Percentiles rank a stretch among this genome's conserved stretches.
phyloP scores from a whole-genome alignment of 2,797 vertebrate genomes.

The Lepidocolaptes lacrymiger region DNA sequence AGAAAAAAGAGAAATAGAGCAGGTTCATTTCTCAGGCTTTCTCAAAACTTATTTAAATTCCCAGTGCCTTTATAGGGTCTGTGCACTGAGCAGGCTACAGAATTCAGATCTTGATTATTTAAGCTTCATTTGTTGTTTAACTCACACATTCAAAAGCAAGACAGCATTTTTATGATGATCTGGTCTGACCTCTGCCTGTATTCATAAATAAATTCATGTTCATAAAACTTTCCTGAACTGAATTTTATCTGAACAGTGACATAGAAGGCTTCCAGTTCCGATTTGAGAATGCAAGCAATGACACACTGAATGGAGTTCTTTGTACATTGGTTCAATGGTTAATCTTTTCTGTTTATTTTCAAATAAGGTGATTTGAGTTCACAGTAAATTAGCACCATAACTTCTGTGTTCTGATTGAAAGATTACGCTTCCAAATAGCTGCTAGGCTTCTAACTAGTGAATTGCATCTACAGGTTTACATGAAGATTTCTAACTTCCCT shows the following conservation, averaged over 20 bases:
- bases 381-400: slow-evolving; percentile 35
- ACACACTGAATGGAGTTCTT: neutral
- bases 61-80: neutral
- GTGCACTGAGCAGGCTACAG: neutral
- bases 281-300: neutral
- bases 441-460: slow-evolving; percentile 11
- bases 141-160: neutral
- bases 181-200: neutral
- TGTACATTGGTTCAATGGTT: neutral
- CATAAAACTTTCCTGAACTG: neutral
- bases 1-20: neutral
- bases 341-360: slow-evolving; percentile 53
- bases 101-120: neutral
- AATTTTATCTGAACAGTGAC: neutral
- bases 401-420: slow-evolving; percentile 51
- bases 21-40: neutral
- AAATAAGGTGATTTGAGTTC: slow-evolving; percentile 31
- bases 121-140: neutral
- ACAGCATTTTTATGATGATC: neutral
- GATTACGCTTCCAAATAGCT: slow-evolving; percentile 34
- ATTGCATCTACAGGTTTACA: slow-evolving; percentile 14
- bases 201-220: neutral
- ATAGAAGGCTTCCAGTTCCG: neutral
- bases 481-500: slow-evolving; percentile 9
- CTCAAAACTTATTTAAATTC: neutral